A percentile compares a stretch with the other conserved stretches of the same genome.
These are phyloP conservation scores for Batillaria attramentaria DNA, from an alignment of 1,140 invertebrate species.

Conservation along the genomic window DNA sequence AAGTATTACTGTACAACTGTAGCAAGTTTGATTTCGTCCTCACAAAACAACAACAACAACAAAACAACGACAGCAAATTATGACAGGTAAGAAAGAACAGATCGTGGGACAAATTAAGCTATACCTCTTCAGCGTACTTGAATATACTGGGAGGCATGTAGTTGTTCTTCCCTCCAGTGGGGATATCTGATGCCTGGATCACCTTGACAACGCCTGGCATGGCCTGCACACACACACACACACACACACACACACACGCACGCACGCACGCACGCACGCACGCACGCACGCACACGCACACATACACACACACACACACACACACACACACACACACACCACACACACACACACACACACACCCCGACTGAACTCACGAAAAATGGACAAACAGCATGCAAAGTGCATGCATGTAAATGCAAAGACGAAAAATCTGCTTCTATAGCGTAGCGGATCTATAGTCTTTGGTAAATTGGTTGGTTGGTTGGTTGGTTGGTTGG, in stretches of 20 bases:
- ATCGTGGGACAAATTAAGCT: too few species aligned
- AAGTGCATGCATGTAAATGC: not conserved
- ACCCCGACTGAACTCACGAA: not conserved
- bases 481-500: too few species aligned
- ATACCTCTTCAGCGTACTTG: conserved; percentile 57
- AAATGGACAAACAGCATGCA: not conserved
- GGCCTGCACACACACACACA: conserved; percentile 38
- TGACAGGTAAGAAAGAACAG: too few species aligned
- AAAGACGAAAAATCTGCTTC: not conserved
- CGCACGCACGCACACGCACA: not conserved
- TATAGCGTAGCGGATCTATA: not conserved
- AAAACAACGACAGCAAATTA: too few species aligned
- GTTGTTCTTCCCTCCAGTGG: conserved; percentile 64
- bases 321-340: conserved; percentile 6
- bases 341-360: not conserved
- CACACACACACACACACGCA: not conserved
- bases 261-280: not conserved
- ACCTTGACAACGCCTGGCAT: conserved; percentile 69
- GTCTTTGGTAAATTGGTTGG: not conserved
- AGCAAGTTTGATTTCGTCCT: too few species aligned
- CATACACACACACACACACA: not conserved
- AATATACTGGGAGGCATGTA: conserved; percentile 39
- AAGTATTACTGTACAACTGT: too few species aligned
- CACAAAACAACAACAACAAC: too few species aligned
- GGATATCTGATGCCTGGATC: conserved; percentile 70